Conservation (phyloP, 2,113 vertebrate genomes). For the Philantomba maxwellii region DNA sequence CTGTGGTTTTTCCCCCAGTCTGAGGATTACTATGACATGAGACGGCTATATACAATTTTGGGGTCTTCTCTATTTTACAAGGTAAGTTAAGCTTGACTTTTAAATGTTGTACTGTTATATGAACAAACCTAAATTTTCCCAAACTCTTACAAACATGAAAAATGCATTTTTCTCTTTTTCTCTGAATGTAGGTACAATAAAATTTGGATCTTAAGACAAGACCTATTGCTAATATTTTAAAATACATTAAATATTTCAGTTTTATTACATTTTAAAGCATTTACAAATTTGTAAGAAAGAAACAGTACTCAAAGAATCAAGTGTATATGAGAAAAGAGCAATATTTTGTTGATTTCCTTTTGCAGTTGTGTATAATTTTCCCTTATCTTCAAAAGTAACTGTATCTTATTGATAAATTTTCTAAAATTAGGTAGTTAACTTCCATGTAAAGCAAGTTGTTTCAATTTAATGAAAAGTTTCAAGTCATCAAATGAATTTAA, state of each 20-base stretch:
- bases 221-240: not conserved
- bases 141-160: constrained; percentile 21
- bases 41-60: constrained; percentile 91
- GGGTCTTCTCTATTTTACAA: constrained; percentile 97
- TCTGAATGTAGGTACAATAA: not conserved
- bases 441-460: not conserved
- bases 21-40: constrained; percentile 92
- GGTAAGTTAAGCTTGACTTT: constrained; percentile 77
- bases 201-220: not conserved
- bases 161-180: not conserved
- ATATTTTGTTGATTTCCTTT: not conserved
- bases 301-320: not conserved
- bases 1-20: constrained; percentile 79
- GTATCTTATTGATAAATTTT: not conserved
- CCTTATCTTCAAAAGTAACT: not conserved
- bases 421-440: not conserved
- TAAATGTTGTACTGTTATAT: not conserved
- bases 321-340: not conserved
- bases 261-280: not conserved
- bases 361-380: not conserved
- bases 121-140: not conserved
- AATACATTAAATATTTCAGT: not conserved
- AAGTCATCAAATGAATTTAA: not conserved
- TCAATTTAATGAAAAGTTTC: not conserved
- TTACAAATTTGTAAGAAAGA: not conserved